phyloP scores from a whole-genome alignment of 2,797 vertebrate species.

The Cryptoblepharus egeriae region DNA sequence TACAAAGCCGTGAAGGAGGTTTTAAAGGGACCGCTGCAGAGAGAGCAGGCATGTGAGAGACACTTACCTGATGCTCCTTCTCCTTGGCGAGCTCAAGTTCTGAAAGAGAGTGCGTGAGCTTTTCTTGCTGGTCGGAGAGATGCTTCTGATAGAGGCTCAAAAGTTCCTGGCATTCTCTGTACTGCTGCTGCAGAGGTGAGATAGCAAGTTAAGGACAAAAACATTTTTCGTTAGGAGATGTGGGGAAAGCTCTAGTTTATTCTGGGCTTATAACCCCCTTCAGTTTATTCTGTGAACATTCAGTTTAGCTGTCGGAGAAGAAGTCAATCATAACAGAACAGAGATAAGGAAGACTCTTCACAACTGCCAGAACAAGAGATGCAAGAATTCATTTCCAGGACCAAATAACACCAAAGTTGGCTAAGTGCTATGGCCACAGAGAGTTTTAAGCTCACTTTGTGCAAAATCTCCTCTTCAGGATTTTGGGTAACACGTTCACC shows the following conservation, averaged over 20 bases:
- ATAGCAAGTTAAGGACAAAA: slow-evolving; percentile 77
- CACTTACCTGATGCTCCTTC: slow-evolving; percentile 78
- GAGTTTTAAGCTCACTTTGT: not conserved
- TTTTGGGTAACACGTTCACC: not conserved
- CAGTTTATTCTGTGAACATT: slow-evolving; percentile 36
- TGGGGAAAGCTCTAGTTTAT: not conserved
- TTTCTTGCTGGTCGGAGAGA: slow-evolving; percentile 93
- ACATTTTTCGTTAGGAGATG: not conserved
- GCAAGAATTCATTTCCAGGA: not conserved
- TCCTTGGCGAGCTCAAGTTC: slow-evolving; percentile 78
- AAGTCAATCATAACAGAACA: not conserved
- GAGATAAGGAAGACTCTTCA: not conserved
- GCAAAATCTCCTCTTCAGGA: not conserved
- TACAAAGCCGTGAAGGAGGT: not conserved
- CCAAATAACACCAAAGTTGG: not conserved
- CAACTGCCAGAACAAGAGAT: not conserved
- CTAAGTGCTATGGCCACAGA: not conserved
- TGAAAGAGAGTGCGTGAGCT: slow-evolving; percentile 87
- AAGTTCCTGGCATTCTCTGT: slow-evolving; percentile 95
- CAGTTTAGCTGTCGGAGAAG: slow-evolving; percentile 39
- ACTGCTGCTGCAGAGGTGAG: slow-evolving; percentile 93
- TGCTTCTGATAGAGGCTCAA: slow-evolving; percentile 94
- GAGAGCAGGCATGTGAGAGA: not conserved
- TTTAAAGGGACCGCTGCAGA: not conserved
- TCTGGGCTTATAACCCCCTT: not conserved